Evolutionary conservation across 2,113 vertebrate genomes (phyloP).

Genomic region (Leptodactylus fuscus): DNA sequence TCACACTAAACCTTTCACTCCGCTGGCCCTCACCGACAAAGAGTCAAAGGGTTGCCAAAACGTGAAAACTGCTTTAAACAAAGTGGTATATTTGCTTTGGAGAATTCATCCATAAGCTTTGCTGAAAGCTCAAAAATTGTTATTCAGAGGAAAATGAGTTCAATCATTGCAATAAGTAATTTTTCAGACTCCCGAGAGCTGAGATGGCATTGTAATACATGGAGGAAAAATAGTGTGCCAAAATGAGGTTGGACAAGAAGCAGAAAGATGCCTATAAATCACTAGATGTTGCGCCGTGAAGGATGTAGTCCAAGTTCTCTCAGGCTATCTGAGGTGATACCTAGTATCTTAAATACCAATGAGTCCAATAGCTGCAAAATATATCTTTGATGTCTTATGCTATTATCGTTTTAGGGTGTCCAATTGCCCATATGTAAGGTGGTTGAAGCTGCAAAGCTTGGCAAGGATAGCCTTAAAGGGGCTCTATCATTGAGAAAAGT

Average conservation of each 20-base stretch:
- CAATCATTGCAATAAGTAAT: not conserved
- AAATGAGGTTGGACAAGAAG: not conserved
- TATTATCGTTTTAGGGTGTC: not conserved
- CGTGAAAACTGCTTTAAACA: slow-evolving; percentile 49
- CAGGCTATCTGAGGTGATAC: not conserved
- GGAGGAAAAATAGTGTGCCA: slow-evolving; percentile 1
- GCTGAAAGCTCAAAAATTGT: slow-evolving; percentile 30
- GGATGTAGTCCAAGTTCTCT: not conserved
- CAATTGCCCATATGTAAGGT: too few relatives aligned
- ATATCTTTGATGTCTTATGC: not conserved
- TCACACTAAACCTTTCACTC: slow-evolving; percentile 43
- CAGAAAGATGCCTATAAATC: not conserved
- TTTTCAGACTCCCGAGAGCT: slow-evolving; percentile 26
- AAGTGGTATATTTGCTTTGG: slow-evolving; percentile 39
- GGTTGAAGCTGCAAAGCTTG: too few relatives aligned
- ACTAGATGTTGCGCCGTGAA: not conserved
- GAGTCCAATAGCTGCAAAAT: not conserved
- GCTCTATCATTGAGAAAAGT: too few relatives aligned
- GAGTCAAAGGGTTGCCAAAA: slow-evolving; percentile 27
- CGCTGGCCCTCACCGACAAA: not conserved
- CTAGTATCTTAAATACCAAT: not conserved
- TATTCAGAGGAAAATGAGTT: slow-evolving; percentile 33
- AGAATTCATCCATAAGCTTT: slow-evolving; percentile 14
- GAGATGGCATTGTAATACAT: slow-evolving; percentile 29
- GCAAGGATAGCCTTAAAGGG: too few relatives aligned